Conservation (phyloP, 2,888 invertebrate species). For the Lampropteryx suffumata region DNA sequence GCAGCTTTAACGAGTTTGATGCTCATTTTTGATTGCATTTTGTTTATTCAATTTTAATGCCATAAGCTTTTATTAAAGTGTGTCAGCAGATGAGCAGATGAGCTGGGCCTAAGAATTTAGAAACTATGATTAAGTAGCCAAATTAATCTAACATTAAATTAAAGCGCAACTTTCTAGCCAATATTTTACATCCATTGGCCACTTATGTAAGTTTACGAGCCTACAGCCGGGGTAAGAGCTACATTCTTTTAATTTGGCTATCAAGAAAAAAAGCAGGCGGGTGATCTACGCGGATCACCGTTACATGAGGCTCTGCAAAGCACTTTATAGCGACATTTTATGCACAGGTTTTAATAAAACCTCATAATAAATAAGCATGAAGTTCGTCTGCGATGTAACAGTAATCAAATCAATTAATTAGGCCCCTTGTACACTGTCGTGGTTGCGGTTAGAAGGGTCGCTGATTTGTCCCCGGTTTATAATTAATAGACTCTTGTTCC, state of each 20-base stretch:
- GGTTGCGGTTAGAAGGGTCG: constrained; percentile 19
- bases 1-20: no score
- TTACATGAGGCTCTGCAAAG: no score
- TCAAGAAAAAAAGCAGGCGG: no score
- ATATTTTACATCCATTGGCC: constrained; percentile 12
- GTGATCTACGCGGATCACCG: no score
- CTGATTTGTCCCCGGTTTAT: constrained; percentile 29
- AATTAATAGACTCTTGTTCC: constrained; percentile 30
- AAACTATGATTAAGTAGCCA: constrained; percentile 16
- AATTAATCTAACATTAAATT: constrained; percentile 21
- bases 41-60: background rate
- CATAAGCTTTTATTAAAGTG: background rate
- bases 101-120: constrained; percentile 14
- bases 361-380: constrained; percentile 4
- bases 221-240: background rate
- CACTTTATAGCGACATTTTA: background rate
- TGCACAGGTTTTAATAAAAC: constrained; percentile 1
- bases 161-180: constrained; percentile 23
- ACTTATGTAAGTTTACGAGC: constrained; percentile 20
- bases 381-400: constrained; percentile 22
- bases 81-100: constrained; percentile 9
- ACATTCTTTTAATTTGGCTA: no score
- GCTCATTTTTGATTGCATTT: no score
- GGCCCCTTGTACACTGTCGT: constrained; percentile 24
- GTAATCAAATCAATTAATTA: constrained; percentile 48